These are phyloP conservation scores for Eristalis tenax DNA, from an alignment of 2,888 invertebrate species.

Conservation along the genomic window DNA sequence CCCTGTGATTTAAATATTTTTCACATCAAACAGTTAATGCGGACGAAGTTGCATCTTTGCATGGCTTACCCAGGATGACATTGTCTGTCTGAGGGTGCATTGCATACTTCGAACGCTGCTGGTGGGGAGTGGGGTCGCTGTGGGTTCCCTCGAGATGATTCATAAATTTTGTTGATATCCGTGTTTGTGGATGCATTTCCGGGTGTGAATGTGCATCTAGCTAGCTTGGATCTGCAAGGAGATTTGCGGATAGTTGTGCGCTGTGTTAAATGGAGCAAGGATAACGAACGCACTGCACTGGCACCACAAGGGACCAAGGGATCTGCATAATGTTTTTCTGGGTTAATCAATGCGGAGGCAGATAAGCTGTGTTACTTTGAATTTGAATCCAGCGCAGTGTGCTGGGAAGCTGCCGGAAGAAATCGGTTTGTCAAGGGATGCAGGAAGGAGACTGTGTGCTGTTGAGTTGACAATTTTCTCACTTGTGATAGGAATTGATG, in stretches of 20 bases:
- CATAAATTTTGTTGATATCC: slow-evolving; percentile 33
- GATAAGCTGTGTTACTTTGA: not conserved
- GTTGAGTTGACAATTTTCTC: not conserved
- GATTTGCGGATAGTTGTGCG: slow-evolving; percentile 2
- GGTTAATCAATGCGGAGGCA: not conserved
- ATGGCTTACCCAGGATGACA: not conserved
- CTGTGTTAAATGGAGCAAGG: slow-evolving; percentile 33
- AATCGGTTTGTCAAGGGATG: not conserved
- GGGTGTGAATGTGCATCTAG: slow-evolving; percentile 22
- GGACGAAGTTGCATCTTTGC: slow-evolving; percentile 24
- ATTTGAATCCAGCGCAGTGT: not conserved
- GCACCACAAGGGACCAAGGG: not conserved
- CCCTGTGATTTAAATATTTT: slow-evolving; percentile 59
- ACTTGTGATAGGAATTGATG: not conserved
- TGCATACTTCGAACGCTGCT: not conserved
- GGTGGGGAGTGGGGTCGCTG: not conserved
- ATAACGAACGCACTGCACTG: slow-evolving; percentile 11
- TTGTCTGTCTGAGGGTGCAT: not conserved
- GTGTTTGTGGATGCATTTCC: slow-evolving; percentile 19
- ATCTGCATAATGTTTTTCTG: not conserved
- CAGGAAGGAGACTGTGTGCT: not conserved
- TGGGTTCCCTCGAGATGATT: slow-evolving; percentile 4
- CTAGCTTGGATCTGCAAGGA: slow-evolving; percentile 4
- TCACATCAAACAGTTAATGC: slow-evolving; percentile 37
- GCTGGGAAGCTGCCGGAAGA: not conserved